Evolutionary conservation across 2,888 invertebrate genomes (phyloP), one percentile per base, ranked within the genome.

Genomic region (Hirtodrosophila alboralis): DNA sequence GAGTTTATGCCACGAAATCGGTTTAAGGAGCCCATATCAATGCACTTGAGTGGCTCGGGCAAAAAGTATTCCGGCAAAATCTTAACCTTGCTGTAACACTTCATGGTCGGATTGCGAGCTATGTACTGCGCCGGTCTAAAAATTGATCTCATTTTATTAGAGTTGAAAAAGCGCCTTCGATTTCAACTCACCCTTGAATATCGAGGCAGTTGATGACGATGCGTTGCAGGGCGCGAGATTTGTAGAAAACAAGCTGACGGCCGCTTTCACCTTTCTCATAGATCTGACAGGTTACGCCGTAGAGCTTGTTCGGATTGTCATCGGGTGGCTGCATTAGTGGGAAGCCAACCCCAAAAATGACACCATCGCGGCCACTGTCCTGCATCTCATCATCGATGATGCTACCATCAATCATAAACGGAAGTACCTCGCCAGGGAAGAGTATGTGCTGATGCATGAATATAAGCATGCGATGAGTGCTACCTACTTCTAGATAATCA

Each of bases 401-500:
- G 54, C 78, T 79, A 16, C 91, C 91, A 3, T 93, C 91, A 33
- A 94, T 87, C 81, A 91, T 93, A 65, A 96, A 92, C 0, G 96
- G 96, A 16, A 96, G 89, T 1, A 94, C 95, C 90, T 96, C 96
- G 1, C 96, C 96, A 5, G 96, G 96, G 69, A 96, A 94, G 10
- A 96, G 92, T 43, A 95, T 91, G 38, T 93, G 91, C 33, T 93
- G 92, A 58, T 93, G 91, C 37, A 92, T 89, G 27, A 94, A 90
- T 40, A 95, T 86, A 3, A 94, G 93, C 58, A 95, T 87, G 14
- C 91, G 90, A 51, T 92, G 90, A 10, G 90, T 87, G 53, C 91
- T 90, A 31, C 91, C 92, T 34, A 92, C 91, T 67, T 94, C 94
- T 40, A 94, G 88, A 58, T 94, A 91, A 26, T 93, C 93, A n/a